Evolutionary conservation across 2,888 invertebrate species (phyloP).

Genomic region (Tuberolachnus salignus): DNA sequence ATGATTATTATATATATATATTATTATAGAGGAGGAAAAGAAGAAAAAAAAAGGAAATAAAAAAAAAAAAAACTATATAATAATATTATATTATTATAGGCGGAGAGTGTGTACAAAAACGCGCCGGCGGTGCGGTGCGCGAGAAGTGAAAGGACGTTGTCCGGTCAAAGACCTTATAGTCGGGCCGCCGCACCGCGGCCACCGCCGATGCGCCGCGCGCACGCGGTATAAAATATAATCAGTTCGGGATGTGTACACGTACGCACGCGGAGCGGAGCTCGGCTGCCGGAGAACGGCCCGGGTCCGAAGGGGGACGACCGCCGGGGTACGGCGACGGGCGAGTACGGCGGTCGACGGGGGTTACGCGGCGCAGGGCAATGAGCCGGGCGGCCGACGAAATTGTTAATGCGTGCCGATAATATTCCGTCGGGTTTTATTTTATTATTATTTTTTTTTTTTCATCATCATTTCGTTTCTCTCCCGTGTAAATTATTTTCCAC

Average conservation of each 20-base stretch:
- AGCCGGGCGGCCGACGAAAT: constrained; percentile 27
- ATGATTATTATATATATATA: too few species aligned
- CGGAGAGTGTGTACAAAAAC: neutral
- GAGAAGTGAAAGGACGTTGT: constrained; percentile 56
- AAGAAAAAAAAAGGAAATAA: constrained; percentile 8
- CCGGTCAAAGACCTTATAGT: constrained; percentile 51
- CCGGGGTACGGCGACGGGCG: neutral
- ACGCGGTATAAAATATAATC: constrained; percentile 21
- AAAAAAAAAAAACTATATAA: constrained; percentile 17
- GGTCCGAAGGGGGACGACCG: neutral
- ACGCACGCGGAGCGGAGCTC: neutral
- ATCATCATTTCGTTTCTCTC: neutral
- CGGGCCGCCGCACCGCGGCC: neutral
- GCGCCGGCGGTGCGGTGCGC: neutral
- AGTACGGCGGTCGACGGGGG: neutral
- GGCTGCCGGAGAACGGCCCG: neutral
- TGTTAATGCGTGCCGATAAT: constrained; percentile 33
- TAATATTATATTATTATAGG: constrained; percentile 9
- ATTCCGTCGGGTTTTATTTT: constrained; percentile 5
- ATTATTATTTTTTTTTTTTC: neutral
- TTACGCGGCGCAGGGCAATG: constrained; percentile 28
- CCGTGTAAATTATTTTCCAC: neutral
- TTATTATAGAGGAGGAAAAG: neutral
- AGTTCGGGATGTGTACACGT: constrained; percentile 36
- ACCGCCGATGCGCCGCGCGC: neutral